Evolutionary conservation across 2,113 vertebrate species (phyloP), one percentile per base, ranked within the genome.

Genomic region (Neoarius graeffei): DNA sequence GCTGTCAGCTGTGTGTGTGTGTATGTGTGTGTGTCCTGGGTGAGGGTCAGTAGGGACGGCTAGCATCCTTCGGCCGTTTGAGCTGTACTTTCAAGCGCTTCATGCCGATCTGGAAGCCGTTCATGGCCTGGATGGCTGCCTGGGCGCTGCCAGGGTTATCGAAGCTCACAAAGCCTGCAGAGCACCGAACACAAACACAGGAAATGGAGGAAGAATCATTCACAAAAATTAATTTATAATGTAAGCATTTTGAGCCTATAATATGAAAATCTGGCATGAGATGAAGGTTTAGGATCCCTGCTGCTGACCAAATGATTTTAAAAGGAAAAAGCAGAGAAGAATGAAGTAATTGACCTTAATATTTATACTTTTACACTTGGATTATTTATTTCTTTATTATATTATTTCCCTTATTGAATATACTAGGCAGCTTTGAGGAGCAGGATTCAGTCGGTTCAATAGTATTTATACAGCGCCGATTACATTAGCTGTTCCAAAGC

Each of bases 31-130:
- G 50, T 20, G 27, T 83, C 48, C 30, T 79, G 74, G 86, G 67
- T 19, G 54, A 92, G 87, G 93, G 91, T 97, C 95, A 97, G 94
- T 97, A 97, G 90, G 96, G 96, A 92, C 96, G 95, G 92, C 96
- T 97, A 93, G 96, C 96, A 11, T 97, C 96, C 94, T 97, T 97
- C 7, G 96, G 96, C 92, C 96, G 92, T 93, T 97, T 97, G 88
- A 97, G 95, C 93, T 97, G 96, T 88, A 97, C 96, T 94, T 97
- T 97, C 94, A 97, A 96, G 92, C 96, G 95, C 94, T 97, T 97
- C 96, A 97, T 97, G 93, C 96, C 96, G 80, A 97, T 92, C 90
- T 92, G 92, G 85, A 92, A 92, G 76, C 92, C 92, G 52, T 92
- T 92, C 92, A 92, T 92, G 89, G 96, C 95, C 92, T 97, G 96